A percentile compares a stretch with the other conserved stretches of the same genome.
These are phyloP conservation scores for Pterobdella sp. DNA, from an alignment of 2,888 invertebrate genomes.

Conservation along the genomic window DNA sequence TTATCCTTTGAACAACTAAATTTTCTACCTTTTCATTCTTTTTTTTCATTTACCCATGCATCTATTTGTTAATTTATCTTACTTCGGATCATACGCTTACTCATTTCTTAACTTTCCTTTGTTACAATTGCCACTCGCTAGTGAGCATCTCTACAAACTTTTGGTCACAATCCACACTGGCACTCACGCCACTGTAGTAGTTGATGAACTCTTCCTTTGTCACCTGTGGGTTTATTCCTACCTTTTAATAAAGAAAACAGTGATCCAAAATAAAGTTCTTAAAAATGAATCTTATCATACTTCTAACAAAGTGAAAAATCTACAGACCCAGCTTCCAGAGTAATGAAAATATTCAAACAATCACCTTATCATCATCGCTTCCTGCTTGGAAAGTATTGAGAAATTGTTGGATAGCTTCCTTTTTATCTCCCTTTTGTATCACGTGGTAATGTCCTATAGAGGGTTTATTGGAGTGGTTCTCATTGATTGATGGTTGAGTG, in stretches of 20 bases:
- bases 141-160: conserved; percentile 89
- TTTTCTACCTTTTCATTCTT: no score
- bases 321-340: not conserved
- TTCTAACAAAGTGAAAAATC: not conserved
- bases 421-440: not conserved
- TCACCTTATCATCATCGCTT: not conserved
- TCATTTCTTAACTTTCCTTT: no score
- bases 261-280: not conserved
- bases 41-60: no score
- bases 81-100: no score
- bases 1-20: no score
- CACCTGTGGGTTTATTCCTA: conserved; percentile 63
- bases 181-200: conserved; percentile 82
- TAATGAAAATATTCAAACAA: not conserved
- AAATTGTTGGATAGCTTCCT: not conserved
- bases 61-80: no score
- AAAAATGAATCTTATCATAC: not conserved
- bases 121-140: conserved; percentile 66
- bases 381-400: not conserved
- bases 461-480: no score
- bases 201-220: conserved; percentile 83
- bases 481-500: no score
- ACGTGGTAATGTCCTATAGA: not conserved
- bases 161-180: conserved; percentile 82
- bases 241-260: no score